Conservation (phyloP, 64 coral and sea anemone species). For the Platygyra sinensis region DNA sequence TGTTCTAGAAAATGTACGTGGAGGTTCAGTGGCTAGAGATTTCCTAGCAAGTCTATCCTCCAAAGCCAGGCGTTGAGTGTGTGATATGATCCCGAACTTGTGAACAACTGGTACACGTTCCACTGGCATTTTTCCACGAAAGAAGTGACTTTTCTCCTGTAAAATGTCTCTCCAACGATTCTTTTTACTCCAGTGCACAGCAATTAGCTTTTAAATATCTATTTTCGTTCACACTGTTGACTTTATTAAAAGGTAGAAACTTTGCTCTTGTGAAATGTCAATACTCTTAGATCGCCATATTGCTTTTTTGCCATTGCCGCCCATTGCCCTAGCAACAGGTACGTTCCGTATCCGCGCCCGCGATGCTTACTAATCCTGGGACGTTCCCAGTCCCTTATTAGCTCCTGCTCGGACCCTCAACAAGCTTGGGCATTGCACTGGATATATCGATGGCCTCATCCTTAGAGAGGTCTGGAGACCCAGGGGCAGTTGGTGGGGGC, state of each 20-base stretch:
- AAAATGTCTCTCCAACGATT: not conserved
- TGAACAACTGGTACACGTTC: constrained; percentile 87
- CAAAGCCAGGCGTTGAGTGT: constrained; percentile 83
- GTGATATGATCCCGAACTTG: constrained; percentile 98
- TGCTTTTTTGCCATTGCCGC: not conserved
- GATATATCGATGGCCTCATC: too few species aligned
- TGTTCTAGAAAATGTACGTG: constrained; percentile 67
- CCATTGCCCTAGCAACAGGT: constrained; percentile 20
- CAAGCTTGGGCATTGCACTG: too few species aligned
- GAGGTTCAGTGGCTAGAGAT: constrained; percentile 35
- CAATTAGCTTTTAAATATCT: not conserved
- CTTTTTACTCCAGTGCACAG: not conserved
- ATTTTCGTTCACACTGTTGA: too few species aligned
- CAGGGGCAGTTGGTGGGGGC: too few species aligned
- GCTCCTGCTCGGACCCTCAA: too few species aligned
- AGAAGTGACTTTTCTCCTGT: not conserved
- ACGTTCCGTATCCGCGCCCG: too few species aligned
- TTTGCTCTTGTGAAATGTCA: not conserved
- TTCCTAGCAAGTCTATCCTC: constrained; percentile 80
- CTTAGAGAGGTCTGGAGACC: too few species aligned
- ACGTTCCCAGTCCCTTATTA: too few species aligned
- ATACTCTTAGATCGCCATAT: not conserved
- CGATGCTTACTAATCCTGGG: not conserved
- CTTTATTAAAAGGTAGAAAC: too few species aligned
- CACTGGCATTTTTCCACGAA: constrained; percentile 68